phyloP scores from a whole-genome alignment of 2,888 invertebrate genomes.

The Parelbella ahira region DNA sequence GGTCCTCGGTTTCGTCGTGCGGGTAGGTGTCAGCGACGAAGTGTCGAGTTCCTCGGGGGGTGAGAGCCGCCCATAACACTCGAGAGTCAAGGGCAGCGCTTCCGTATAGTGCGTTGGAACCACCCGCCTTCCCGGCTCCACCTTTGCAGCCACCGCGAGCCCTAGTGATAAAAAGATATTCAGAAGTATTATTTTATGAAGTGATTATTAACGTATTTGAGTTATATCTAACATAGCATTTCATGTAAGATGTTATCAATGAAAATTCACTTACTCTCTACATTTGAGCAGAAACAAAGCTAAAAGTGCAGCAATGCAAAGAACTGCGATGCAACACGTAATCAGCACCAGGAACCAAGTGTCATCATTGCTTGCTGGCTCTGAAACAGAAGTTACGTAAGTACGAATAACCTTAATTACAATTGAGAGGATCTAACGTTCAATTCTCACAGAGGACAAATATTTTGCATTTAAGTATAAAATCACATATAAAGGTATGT shows the following conservation, averaged over 20 bases:
- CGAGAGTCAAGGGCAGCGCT: conserved; percentile 83
- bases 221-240: too few species aligned
- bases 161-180: conserved; percentile 44
- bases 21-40: conserved; percentile 85
- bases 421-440: too few species aligned
- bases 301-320: conserved; percentile 88
- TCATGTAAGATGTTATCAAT: too few species aligned
- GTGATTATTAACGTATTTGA: too few species aligned
- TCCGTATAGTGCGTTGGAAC: conserved; percentile 67
- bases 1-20: conserved; percentile 82
- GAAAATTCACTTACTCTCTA: conserved; percentile 93
- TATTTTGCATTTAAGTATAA: too few species aligned
- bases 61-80: conserved; percentile 91
- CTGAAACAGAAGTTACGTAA: conserved; percentile 42
- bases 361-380: conserved; percentile 83
- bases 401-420: too few species aligned
- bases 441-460: too few species aligned
- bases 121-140: conserved; percentile 74
- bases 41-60: conserved; percentile 90
- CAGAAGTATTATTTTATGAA: too few species aligned
- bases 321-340: conserved; percentile 89
- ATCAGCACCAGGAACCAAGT: conserved; percentile 91
- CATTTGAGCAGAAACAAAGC: conserved; percentile 90
- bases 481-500: too few species aligned
- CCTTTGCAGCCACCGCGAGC: conserved; percentile 78